These are phyloP conservation scores for Darevskia nairensis DNA, from an alignment of 2,797 vertebrate genomes.

Conservation along the genomic window DNA sequence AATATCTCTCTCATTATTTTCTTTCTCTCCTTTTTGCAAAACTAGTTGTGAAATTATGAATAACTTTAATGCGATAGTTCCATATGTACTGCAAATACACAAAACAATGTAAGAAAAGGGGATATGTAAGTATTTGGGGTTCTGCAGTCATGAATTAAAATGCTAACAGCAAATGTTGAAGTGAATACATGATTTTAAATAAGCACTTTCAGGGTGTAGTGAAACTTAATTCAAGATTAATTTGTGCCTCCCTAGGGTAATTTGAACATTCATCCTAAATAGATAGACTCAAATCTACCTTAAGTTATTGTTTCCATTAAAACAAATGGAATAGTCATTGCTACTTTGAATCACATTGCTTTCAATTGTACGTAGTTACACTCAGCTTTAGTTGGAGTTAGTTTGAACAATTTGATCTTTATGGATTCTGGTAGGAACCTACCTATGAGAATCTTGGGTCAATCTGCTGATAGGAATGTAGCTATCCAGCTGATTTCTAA, in stretches of 20 bases:
- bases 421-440: neutral
- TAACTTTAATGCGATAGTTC: neutral
- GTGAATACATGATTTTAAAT: neutral
- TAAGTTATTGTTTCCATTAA: neutral
- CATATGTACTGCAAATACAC: neutral
- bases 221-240: neutral
- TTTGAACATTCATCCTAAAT: neutral
- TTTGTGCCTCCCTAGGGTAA: neutral
- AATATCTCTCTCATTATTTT: neutral
- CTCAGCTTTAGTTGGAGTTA: neutral
- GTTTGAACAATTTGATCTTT: neutral
- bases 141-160: neutral
- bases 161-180: neutral
- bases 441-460: neutral
- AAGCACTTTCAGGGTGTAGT: neutral
- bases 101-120: neutral
- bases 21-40: no score
- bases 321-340: no score
- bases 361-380: neutral
- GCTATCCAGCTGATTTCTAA: neutral
- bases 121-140: neutral
- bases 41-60: neutral
- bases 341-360: no score
- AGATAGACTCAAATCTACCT: neutral
- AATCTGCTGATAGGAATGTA: neutral